phyloP scores from a whole-genome alignment of 1,140 invertebrate genomes.

The Scylla paramamosain region DNA sequence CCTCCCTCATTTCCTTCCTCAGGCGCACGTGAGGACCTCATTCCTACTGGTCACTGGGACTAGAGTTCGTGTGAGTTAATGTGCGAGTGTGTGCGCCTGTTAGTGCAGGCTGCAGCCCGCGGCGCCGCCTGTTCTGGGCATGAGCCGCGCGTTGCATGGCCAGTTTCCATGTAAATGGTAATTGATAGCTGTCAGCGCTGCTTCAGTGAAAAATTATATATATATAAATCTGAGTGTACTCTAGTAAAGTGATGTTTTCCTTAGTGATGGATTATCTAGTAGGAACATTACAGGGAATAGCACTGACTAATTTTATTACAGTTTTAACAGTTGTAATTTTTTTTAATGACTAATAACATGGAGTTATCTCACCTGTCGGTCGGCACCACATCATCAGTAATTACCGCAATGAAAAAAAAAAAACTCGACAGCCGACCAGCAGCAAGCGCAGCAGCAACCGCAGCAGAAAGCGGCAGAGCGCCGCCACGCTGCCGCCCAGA shows the following conservation, averaged over 20 bases:
- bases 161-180: constrained; percentile 14
- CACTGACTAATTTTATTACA: constrained; percentile 32
- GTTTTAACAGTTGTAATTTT: constrained; percentile 24
- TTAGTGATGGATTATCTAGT: constrained; percentile 34
- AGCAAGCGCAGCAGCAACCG: not conserved
- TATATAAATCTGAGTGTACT: constrained; percentile 50
- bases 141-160: not conserved
- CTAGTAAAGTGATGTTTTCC: constrained; percentile 11
- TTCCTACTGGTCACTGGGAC: not conserved
- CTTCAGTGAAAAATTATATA: constrained; percentile 29
- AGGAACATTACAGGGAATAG: constrained; percentile 34
- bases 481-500: not conserved
- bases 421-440: not conserved
- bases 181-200: constrained; percentile 31
- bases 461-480: not conserved
- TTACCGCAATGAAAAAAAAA: not conserved
- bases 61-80: constrained; percentile 3
- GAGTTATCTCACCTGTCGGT: constrained; percentile 25
- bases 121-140: not conserved
- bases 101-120: constrained; percentile 1
- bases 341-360: constrained; percentile 14
- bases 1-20: not conserved
- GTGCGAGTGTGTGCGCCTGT: not conserved
- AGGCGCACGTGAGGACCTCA: not conserved
- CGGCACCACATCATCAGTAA: not conserved